Percentiles rank a stretch among this genome's conserved stretches.
Evolutionary conservation across 92 coral and sea anemone genomes (phyloP).

Genomic region (Epizoanthus illoricatus): DNA sequence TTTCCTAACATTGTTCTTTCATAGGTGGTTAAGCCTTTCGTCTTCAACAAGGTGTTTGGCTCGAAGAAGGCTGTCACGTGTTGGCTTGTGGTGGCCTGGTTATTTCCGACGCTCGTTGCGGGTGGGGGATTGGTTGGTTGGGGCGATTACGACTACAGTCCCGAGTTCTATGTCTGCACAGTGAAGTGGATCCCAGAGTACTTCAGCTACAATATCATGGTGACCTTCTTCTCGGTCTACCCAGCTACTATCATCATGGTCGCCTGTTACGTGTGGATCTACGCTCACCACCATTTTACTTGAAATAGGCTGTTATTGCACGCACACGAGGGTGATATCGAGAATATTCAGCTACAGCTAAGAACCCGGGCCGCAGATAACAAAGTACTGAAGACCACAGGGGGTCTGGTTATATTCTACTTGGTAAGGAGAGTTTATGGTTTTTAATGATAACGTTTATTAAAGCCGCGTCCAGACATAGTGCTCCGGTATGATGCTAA

Average conservation of each 20-base stretch:
- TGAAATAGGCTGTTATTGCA: not conserved
- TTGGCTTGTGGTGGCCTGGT: not conserved
- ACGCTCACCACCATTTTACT: not conserved
- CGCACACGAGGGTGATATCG: not conserved
- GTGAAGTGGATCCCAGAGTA: conserved; percentile 7
- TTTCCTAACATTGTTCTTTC: not conserved
- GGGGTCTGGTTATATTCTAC: not conserved
- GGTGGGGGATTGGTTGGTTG: not conserved
- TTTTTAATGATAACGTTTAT: too few species aligned
- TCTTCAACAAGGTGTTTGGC: not conserved
- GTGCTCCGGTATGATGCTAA: too few species aligned
- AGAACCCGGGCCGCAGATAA: not conserved
- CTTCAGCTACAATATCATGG: conserved; percentile 5
- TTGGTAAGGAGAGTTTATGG: not conserved
- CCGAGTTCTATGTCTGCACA: conserved; percentile 11
- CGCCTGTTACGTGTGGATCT: not conserved
- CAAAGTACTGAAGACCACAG: conserved; percentile 3
- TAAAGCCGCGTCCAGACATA: too few species aligned
- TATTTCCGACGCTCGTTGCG: not conserved
- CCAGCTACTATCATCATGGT: conserved; percentile 12
- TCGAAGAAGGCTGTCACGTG: not conserved
- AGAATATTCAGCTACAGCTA: not conserved
- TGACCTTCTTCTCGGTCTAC: not conserved
- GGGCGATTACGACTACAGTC: conserved; percentile 1
- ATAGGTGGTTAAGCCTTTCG: not conserved